Percentiles rank a stretch among this genome's conserved stretches.
Evolutionary conservation across 2,797 vertebrate species (phyloP).

Genomic region (Taenioides sp.): DNA sequence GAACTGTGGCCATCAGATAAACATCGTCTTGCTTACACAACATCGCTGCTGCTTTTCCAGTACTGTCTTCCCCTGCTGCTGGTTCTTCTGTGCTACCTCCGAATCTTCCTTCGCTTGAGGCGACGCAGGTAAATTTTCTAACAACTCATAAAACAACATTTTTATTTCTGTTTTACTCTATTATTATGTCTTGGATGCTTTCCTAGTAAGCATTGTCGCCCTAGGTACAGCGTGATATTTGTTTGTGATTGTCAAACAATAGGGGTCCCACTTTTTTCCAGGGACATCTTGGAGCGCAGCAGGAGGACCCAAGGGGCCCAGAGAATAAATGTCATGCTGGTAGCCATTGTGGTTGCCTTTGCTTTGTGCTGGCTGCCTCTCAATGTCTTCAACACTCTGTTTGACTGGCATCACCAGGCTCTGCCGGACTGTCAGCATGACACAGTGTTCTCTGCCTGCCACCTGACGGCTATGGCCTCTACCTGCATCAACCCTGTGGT

Average conservation of each 20-base stretch:
- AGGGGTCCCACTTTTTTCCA: slow-evolving; percentile 48
- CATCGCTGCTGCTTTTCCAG: slow-evolving; percentile 81
- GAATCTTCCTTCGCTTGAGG: slow-evolving; percentile 82
- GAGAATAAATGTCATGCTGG: slow-evolving; percentile 78
- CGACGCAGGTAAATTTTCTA: slow-evolving; percentile 63
- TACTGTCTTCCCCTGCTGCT: slow-evolving; percentile 81
- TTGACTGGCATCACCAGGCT: slow-evolving; percentile 82
- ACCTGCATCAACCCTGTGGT: slow-evolving; percentile 82
- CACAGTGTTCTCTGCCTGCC: slow-evolving; percentile 81
- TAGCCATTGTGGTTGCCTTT: slow-evolving; percentile 78
- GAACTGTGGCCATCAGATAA: slow-evolving; percentile 80
- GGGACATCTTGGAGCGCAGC: slow-evolving; percentile 76
- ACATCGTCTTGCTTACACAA: slow-evolving; percentile 80
- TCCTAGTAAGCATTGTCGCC: not conserved
- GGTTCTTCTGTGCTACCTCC: slow-evolving; percentile 80
- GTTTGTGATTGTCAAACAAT: slow-evolving; percentile 21
- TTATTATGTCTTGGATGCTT: not conserved
- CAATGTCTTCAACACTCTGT: slow-evolving; percentile 82
- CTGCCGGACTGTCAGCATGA: slow-evolving; percentile 80
- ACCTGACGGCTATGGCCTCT: slow-evolving; percentile 80
- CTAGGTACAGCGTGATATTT: slow-evolving; percentile 24
- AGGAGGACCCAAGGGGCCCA: slow-evolving; percentile 70
- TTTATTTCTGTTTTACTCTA: not conserved
- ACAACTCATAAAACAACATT: not conserved
- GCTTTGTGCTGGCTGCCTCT: slow-evolving; percentile 83